These are phyloP conservation scores for Phyto melanocephala DNA, from an alignment of 2,888 invertebrate genomes.

Conservation along the genomic window DNA sequence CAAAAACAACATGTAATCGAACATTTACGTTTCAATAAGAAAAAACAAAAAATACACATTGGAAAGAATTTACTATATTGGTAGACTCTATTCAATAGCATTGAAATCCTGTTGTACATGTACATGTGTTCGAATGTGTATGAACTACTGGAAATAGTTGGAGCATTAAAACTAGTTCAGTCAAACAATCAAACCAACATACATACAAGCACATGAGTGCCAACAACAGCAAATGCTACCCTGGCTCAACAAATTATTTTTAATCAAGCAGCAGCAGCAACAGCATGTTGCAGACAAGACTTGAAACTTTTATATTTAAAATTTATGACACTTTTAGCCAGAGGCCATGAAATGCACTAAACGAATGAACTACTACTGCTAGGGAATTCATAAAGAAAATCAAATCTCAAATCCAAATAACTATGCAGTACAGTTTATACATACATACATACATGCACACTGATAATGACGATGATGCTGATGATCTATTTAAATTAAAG, in stretches of 20 bases:
- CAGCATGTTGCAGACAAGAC: constrained; percentile 11
- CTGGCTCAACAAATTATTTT: constrained; percentile 54
- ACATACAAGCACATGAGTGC: neutral
- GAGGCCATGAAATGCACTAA: constrained; percentile 45
- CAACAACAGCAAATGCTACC: neutral
- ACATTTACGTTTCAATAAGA: neutral
- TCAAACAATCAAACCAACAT: neutral
- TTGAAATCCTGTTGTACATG: neutral
- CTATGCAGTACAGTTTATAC: too few species aligned
- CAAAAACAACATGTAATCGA: neutral
- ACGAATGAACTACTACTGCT: neutral
- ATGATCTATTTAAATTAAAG: constrained; percentile 21
- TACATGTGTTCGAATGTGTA: neutral
- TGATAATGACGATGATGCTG: neutral
- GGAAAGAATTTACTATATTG: neutral
- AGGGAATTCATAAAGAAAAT: neutral
- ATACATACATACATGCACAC: constrained; percentile 10
- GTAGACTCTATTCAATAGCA: constrained; percentile 13
- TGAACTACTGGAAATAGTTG: neutral
- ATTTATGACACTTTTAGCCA: constrained; percentile 60
- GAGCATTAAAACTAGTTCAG: constrained; percentile 55
- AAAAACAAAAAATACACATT: neutral
- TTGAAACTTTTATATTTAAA: constrained; percentile 40
- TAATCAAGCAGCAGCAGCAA: constrained; percentile 43
- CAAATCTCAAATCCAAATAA: neutral